A percentile compares a stretch with the other conserved stretches of the same genome.
Conservation (phyloP, 2,888 invertebrate genomes). For the Acronicta psi region DNA sequence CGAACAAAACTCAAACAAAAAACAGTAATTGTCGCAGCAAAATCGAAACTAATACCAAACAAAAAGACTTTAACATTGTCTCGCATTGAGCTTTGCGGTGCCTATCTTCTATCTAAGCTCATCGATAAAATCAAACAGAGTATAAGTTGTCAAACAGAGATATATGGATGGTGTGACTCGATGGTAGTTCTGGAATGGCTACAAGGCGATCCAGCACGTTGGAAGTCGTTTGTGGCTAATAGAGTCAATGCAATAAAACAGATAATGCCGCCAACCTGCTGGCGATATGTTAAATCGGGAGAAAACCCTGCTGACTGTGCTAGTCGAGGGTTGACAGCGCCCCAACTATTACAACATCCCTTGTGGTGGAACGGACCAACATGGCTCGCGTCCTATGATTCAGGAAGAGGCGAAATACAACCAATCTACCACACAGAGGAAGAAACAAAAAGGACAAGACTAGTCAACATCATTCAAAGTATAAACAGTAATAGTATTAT, state of each 20-base stretch:
- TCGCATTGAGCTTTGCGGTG: constrained; percentile 10
- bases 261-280: background rate
- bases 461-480: background rate
- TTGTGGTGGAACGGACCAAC: constrained; percentile 5
- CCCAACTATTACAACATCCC: background rate
- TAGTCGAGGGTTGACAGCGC: background rate
- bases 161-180: constrained; percentile 5
- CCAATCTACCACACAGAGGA: background rate
- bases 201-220: background rate
- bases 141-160: background rate
- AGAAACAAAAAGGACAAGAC: background rate
- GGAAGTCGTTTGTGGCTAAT: constrained; percentile 7
- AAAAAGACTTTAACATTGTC: constrained; percentile 6
- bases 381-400: constrained; percentile 1
- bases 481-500: background rate
- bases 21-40: constrained; percentile 4
- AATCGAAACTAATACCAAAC: constrained; percentile 5
- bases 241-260: constrained; percentile 1
- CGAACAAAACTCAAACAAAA: background rate
- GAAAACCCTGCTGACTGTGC: constrained; percentile 5
- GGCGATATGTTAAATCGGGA: constrained; percentile 9
- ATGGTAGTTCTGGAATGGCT: constrained; percentile 4
- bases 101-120: constrained; percentile 7
- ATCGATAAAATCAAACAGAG: background rate
- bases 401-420: background rate